Evolutionary conservation across 2,113 vertebrate genomes (phyloP).

Genomic region (Barnardius zonarius): DNA sequence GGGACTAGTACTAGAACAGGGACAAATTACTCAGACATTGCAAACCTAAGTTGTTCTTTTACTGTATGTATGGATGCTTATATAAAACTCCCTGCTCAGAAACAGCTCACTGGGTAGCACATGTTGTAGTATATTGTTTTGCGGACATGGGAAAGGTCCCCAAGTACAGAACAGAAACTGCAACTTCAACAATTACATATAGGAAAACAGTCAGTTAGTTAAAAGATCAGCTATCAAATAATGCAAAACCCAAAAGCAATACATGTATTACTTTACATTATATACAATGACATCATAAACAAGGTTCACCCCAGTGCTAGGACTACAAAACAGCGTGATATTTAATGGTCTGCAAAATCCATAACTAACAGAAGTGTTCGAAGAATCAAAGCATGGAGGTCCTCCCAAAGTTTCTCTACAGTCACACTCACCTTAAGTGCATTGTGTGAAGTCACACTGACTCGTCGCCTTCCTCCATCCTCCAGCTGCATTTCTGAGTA

Average conservation of each 20-base stretch:
- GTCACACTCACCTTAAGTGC: slow-evolving; percentile 87
- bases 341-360: background rate
- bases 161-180: background rate
- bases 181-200: background rate
- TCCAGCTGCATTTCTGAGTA: slow-evolving; percentile 97
- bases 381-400: background rate
- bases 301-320: background rate
- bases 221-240: background rate
- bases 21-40: background rate
- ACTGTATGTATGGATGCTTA: background rate
- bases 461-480: slow-evolving; percentile 84
- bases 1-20: background rate
- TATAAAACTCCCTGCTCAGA: background rate
- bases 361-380: background rate
- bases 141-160: background rate
- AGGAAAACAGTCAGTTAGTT: background rate
- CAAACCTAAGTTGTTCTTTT: background rate
- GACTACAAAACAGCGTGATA: accelerated
- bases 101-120: background rate
- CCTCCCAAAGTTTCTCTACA: background rate
- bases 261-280: background rate
- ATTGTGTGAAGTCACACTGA: slow-evolving; percentile 87
- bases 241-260: accelerated
- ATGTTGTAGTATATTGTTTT: background rate
- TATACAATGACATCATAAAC: background rate